Percentiles rank a stretch among this genome's conserved stretches.
phyloP scores from a whole-genome alignment of 1,140 invertebrate species.

The Phenacoccus solenopsis region DNA sequence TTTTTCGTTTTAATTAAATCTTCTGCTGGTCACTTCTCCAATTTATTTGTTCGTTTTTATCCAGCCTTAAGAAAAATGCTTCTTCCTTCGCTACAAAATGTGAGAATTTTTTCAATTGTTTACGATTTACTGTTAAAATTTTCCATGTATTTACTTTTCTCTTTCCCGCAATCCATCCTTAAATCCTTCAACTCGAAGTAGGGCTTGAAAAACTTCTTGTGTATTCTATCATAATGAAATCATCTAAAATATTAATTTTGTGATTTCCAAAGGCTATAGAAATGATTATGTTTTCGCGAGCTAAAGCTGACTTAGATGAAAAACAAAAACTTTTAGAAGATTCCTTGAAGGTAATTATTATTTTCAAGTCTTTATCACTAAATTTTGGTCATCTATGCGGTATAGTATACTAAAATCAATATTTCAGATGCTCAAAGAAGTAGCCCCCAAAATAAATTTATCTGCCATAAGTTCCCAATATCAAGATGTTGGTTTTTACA shows the following conservation, averaged over 20 bases:
- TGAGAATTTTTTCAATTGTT: neutral
- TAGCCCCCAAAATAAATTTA: conserved; percentile 65
- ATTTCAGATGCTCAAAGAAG: conserved; percentile 64
- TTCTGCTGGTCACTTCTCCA: neutral
- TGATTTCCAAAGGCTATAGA: conserved; percentile 66
- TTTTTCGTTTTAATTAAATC: neutral
- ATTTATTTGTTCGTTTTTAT: neutral
- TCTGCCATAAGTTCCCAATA: conserved; percentile 64
- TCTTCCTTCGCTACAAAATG: too few relatives aligned
- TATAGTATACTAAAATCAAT: too few relatives aligned
- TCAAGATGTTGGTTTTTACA: conserved; percentile 61
- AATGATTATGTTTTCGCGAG: conserved; percentile 66
- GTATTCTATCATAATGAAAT: too few relatives aligned
- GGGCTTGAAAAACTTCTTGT: too few relatives aligned
- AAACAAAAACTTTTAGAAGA: conserved; percentile 12
- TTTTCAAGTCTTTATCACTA: too few relatives aligned
- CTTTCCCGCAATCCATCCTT: too few relatives aligned
- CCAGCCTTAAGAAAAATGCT: too few relatives aligned
- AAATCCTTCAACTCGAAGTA: too few relatives aligned
- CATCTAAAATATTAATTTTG: too few relatives aligned
- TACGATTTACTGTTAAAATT: neutral
- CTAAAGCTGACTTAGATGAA: conserved; percentile 49
- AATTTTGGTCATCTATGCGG: too few relatives aligned
- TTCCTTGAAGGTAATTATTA: conserved; percentile 31
- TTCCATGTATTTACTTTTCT: too few relatives aligned